Evolutionary conservation across 2,888 invertebrate species (phyloP), one percentile per base, ranked within the genome.

Genomic region (Autographa gamma): DNA sequence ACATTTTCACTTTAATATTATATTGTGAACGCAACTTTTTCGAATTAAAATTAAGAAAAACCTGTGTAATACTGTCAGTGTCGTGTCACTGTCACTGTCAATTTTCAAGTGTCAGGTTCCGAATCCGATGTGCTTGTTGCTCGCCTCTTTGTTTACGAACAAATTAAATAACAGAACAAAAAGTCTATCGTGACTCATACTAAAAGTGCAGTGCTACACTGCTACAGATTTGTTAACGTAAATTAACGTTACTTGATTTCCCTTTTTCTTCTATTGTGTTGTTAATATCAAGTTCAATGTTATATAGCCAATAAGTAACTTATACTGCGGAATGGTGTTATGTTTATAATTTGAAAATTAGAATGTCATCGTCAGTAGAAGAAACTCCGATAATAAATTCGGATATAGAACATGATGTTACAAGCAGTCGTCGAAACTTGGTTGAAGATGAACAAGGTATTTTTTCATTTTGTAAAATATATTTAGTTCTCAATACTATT

Each of bases 371-470:
- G 71, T 85, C 91, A 74, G 82, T 85, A 73, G 95, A 95, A 90
- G 95, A 95, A 85, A 93, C 91, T 86, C 92, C 94, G 71, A 93
- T 94, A 77, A 91, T 95, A 80, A 94, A 95, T 85, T 89, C 93
- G 60, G 94, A 95, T 79, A 93, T 95, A 74, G 93, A 93, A 84
- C 80, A 95, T 83, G 93, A 95, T 90, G 90, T 93, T 84, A 93
- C 93, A 14, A 90, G 91, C 79, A 93, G 92, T 82, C 89, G 80
- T 66, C 89, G 93, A 72, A 93, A 91, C 82, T 89, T 95, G 60
- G 90, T 95, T 73, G 90, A 91, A 65, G 85, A 85, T 43, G 93
- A 91, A 77, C 84, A 77, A 87, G 93, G 95, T 95, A 89, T 14
- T 56, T 11, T 4, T 13, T 18, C n/a, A 11, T 54, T 19, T 5